Evolutionary conservation across 2,888 invertebrate species (phyloP).

Genomic region (Trilocha varians): DNA sequence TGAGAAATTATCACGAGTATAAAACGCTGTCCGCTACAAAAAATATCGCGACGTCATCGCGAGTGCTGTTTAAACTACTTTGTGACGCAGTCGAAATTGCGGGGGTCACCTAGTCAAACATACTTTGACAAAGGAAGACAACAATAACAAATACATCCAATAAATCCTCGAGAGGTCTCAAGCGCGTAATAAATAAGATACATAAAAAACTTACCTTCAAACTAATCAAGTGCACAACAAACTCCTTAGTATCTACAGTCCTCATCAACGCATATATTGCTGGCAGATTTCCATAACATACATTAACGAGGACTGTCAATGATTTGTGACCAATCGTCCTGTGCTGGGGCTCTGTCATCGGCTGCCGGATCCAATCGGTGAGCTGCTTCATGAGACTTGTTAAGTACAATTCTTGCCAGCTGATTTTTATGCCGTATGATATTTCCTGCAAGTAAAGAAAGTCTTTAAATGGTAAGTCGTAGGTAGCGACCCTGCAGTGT

Average conservation of each 20-base stretch:
- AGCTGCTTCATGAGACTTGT: conserved; percentile 77
- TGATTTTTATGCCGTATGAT: conserved; percentile 84
- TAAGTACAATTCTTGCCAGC: conserved; percentile 86
- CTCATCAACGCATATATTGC: conserved; percentile 82
- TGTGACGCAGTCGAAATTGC: too few species aligned
- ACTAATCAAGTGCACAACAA: conserved; percentile 75
- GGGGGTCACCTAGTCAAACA: too few species aligned
- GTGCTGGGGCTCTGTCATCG: conserved; percentile 54
- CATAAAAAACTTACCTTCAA: conserved; percentile 73
- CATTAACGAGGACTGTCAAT: conserved; percentile 82
- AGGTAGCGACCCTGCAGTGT: too few species aligned
- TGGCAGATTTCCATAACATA: conserved; percentile 84
- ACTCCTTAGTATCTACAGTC: conserved; percentile 79
- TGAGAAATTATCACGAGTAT: too few species aligned
- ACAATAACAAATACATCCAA: too few species aligned
- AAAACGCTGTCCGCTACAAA: too few species aligned
- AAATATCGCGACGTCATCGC: too few species aligned
- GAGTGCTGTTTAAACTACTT: too few species aligned
- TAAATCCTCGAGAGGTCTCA: too few species aligned
- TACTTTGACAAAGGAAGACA: too few species aligned
- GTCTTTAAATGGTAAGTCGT: not conserved
- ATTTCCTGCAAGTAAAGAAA: conserved; percentile 76
- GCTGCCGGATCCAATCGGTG: conserved; percentile 75
- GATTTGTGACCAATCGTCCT: conserved; percentile 62
- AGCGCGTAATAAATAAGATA: too few species aligned